Evolutionary conservation across 2,113 vertebrate genomes (phyloP).

Genomic region (Lepisosteus osseus): DNA sequence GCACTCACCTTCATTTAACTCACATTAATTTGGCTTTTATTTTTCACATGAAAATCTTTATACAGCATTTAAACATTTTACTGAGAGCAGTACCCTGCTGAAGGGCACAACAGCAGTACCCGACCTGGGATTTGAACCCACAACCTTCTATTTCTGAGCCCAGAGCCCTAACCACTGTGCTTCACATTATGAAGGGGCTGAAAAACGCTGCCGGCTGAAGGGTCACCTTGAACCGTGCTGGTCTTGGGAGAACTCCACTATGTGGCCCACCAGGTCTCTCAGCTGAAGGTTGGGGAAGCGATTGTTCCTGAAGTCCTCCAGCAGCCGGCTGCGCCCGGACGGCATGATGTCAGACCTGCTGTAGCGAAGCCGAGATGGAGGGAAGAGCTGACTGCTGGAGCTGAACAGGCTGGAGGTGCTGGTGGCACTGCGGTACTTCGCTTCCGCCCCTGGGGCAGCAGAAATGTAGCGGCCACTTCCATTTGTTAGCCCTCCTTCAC

Average conservation of each 20-base stretch:
- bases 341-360: slow-evolving; percentile 95
- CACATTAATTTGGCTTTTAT: too few species aligned
- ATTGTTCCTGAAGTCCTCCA: slow-evolving; percentile 96
- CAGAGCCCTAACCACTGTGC: too few species aligned
- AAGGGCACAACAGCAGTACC: too few species aligned
- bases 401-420: slow-evolving; percentile 89
- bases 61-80: too few species aligned
- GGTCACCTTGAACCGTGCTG: slow-evolving; percentile 90
- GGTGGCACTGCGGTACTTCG: slow-evolving; percentile 86
- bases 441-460: slow-evolving; percentile 93
- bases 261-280: slow-evolving; percentile 90
- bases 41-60: too few species aligned
- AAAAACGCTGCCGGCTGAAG: too few species aligned
- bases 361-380: slow-evolving; percentile 88
- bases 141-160: too few species aligned
- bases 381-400: slow-evolving; percentile 94
- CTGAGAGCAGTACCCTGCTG: too few species aligned
- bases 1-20: too few species aligned
- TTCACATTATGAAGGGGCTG: too few species aligned
- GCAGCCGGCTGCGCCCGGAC: slow-evolving; percentile 85
- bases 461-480: slow-evolving; percentile 96
- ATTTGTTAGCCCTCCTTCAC: slow-evolving; percentile 87
- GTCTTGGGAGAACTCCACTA: slow-evolving; percentile 96
- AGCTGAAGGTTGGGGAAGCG: slow-evolving; percentile 95
- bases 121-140: too few species aligned